phyloP scores from a whole-genome alignment of 1,140 invertebrate species.

The Cotesia vestalis region DNA sequence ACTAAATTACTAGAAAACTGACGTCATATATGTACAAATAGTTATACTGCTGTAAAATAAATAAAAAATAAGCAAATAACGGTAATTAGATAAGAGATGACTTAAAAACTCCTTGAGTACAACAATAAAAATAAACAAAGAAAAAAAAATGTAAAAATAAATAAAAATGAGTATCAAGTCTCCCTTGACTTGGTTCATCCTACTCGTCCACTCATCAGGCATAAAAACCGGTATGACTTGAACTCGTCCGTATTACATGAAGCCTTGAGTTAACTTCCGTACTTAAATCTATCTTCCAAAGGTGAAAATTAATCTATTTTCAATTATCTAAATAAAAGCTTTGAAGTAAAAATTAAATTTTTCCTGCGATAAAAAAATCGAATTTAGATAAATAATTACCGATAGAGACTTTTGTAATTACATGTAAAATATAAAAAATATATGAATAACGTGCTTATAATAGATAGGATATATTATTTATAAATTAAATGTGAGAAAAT shows the following conservation, averaged over 20 bases:
- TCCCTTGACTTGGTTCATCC: slow-evolving; percentile 23
- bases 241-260: background rate
- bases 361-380: background rate
- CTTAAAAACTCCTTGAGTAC: background rate
- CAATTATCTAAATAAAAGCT: background rate
- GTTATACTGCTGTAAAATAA: background rate
- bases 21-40: background rate
- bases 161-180: slow-evolving; percentile 4
- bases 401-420: no score
- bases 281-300: slow-evolving; percentile 5
- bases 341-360: no score
- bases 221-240: slow-evolving; percentile 37
- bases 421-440: no score
- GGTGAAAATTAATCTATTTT: slow-evolving; percentile 6
- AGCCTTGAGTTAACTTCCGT: slow-evolving; percentile 7
- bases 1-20: background rate
- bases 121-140: background rate
- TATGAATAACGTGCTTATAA: no score
- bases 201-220: background rate
- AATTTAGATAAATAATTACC: no score
- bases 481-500: background rate
- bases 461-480: no score
- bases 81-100: background rate
- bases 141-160: slow-evolving; percentile 7
- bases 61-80: slow-evolving; percentile 20